Conservation (phyloP, 2,888 invertebrate species). For the Pterostichus madidus region DNA sequence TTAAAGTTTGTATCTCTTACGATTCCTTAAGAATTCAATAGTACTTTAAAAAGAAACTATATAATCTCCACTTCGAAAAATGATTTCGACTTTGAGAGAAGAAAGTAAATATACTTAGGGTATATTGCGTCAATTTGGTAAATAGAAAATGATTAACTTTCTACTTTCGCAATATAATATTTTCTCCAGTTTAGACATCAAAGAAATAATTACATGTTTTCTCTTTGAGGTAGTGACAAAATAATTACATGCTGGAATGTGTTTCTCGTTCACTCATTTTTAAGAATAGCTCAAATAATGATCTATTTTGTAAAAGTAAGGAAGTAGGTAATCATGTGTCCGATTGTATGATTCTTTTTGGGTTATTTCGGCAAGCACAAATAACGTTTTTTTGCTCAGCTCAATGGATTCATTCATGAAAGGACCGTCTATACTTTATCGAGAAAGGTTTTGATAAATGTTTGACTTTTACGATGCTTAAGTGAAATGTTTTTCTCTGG, state of each 20-base stretch:
- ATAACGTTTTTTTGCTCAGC: neutral
- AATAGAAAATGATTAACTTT: conserved; percentile 6
- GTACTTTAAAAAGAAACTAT: no score
- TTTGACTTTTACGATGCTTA: conserved; percentile 31
- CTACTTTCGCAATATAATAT: neutral
- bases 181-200: neutral
- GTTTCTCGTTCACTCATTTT: neutral
- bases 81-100: neutral
- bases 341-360: conserved; percentile 10
- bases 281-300: neutral
- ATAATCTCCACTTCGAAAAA: no score
- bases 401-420: neutral
- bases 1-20: no score
- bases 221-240: neutral
- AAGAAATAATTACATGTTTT: neutral
- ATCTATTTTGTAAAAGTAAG: neutral
- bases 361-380: neutral
- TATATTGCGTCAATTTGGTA: neutral
- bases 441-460: conserved; percentile 5
- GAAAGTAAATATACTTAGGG: neutral
- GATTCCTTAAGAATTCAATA: no score
- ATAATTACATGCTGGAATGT: neutral
- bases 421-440: neutral
- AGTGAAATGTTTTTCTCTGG: conserved; percentile 27
- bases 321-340: neutral